A percentile compares a stretch with the other conserved stretches of the same genome.
Conservation (phyloP, 92 coral and sea anemone genomes). For the Nematostella vectensis region DNA sequence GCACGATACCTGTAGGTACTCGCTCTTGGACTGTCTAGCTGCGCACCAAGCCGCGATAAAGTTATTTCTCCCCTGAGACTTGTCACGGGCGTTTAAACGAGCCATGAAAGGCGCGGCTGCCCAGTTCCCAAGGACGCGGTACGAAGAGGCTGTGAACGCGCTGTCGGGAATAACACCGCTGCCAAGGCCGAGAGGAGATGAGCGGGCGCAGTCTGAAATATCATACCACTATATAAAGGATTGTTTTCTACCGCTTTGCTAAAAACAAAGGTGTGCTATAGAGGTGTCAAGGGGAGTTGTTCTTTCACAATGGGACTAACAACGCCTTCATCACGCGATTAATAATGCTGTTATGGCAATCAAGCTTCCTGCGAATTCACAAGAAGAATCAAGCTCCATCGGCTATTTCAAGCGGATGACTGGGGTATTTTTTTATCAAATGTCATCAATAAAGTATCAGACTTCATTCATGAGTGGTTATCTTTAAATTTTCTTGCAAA, state of each 20-base stretch:
- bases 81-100: conserved; percentile 10
- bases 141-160: conserved; percentile 24
- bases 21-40: conserved; percentile 3
- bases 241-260: not conserved
- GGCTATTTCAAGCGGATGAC: too few species aligned
- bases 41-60: conserved; percentile 32
- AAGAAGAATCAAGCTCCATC: too few species aligned
- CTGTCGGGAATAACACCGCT: conserved; percentile 28
- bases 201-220: conserved; percentile 14
- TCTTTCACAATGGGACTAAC: too few species aligned
- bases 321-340: too few species aligned
- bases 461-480: too few species aligned
- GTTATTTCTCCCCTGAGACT: not conserved
- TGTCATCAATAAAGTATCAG: too few species aligned
- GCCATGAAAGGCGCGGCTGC: conserved; percentile 19
- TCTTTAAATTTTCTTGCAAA: too few species aligned
- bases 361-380: too few species aligned
- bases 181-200: conserved; percentile 23
- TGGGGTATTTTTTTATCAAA: too few species aligned
- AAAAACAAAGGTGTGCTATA: not conserved
- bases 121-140: conserved; percentile 7
- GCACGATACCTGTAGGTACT: conserved; percentile 17
- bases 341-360: too few species aligned
- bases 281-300: too few species aligned
- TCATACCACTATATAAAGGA: not conserved